Conservation (phyloP, 1,140 invertebrate genomes). For the Laupala kohalensis region DNA sequence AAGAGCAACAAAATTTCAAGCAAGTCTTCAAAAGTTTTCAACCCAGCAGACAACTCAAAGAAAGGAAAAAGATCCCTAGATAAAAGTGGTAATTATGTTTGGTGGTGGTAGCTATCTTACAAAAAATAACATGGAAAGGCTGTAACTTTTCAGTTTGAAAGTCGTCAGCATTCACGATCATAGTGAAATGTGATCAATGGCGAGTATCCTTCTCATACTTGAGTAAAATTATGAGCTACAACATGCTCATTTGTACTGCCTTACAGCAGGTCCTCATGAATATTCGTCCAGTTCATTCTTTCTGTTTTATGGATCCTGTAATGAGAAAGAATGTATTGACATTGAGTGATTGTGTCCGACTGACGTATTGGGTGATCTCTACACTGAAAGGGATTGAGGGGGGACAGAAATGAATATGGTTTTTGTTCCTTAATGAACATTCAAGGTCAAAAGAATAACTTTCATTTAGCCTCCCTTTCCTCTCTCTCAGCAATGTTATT, state of each 20-base stretch:
- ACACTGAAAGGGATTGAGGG: background rate
- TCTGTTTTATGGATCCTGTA: background rate
- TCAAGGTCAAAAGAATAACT: background rate
- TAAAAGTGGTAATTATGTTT: conserved; percentile 60
- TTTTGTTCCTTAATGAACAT: background rate
- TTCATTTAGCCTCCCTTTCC: background rate
- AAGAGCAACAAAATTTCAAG: background rate
- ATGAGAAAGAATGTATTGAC: background rate
- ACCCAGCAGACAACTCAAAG: conserved; percentile 17
- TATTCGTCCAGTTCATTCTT: background rate
- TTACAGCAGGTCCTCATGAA: background rate
- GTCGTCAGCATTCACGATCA: background rate
- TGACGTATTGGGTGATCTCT: background rate
- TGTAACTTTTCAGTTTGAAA: background rate
- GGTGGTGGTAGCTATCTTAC: conserved; percentile 39
- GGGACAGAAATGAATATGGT: background rate
- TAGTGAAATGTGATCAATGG: background rate
- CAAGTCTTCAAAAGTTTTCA: background rate
- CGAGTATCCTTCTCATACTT: background rate
- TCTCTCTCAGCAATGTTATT: background rate
- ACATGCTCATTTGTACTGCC: background rate
- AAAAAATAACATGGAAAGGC: background rate
- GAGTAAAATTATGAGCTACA: background rate
- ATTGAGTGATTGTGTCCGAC: background rate
- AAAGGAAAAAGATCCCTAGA: conserved; percentile 71